Base-by-base conservation (phyloP, 2,113 vertebrate genomes). In the Neolamprologus sp. region DNA sequence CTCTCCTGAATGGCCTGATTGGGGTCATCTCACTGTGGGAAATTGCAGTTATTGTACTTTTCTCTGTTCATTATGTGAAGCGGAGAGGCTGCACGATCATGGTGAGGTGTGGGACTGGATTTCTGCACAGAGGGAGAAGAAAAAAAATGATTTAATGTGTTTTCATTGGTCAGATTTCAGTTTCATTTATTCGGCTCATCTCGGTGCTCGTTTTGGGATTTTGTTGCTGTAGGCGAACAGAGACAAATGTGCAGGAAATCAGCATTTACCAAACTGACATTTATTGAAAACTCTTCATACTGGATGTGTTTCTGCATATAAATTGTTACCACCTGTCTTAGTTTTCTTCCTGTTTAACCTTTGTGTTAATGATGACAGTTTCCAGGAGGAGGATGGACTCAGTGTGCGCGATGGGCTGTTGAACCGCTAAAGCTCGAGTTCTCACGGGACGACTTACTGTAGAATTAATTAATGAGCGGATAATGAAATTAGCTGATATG, bases 21-120 rank as follows among this genome's bases (percentile, higher is more conserved):
- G 89, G 89, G 91, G 94, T 92, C 92, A 90, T 85, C 58, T 88
- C 84, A 60, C 85, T 68, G 12, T 4, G 80, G 85, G 81, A 90
- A 89, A 93, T 84, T 85, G 80, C 55, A 83, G 40, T 91, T 86
- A 93, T 86, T 92, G 84, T 88, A 13, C 84, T 86, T 60, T 85
- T 40, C 10, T n/a, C 47, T 73, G 79, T 51, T 93, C 31, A 51
- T 89, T 88, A 87, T 47, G 80, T 42, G 45, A 47, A 85, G 63
- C 4, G 6, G 58, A 54, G 82, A 78, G 81, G 84, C 86, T 49
- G 45, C 65, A 33, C 2, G 7, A 14, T 49, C 51, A 19, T 81
- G 10, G 83, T 17, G 63, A 81, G 71, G 54, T 47, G 47, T 82
- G 49, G 19, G 80, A 40, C 21, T 16, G 21, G 33, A 23, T 26